A percentile compares a stretch with the other conserved stretches of the same genome.
phyloP scores from a whole-genome alignment of 2,113 vertebrate genomes.

The Nesoenas mayeri region DNA sequence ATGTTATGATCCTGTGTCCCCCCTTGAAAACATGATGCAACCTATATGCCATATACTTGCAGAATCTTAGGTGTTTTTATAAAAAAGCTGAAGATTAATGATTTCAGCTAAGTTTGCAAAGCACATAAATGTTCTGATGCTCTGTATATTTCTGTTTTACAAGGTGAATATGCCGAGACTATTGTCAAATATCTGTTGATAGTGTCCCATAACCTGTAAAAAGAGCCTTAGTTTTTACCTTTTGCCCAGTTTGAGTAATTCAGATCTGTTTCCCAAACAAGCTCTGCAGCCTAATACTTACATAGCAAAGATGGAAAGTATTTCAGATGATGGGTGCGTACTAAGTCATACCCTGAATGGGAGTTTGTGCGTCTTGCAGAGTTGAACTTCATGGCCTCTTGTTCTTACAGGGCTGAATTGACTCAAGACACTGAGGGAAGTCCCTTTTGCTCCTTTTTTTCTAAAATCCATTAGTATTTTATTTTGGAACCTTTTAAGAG shows the following conservation, averaged over 20 bases:
- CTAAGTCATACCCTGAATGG: neutral
- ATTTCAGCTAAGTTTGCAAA: neutral
- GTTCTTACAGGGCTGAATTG: neutral
- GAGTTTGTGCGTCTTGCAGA: neutral
- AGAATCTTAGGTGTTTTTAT: neutral
- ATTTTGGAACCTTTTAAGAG: neutral
- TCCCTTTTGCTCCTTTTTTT: neutral
- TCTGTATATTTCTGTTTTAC: neutral
- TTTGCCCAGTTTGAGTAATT: neutral
- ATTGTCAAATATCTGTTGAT: neutral
- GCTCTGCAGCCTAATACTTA: neutral
- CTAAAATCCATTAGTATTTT: neutral
- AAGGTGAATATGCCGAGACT: neutral
- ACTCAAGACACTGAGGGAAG: neutral
- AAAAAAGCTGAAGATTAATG: neutral
- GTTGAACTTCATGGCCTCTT: neutral
- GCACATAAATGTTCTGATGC: neutral
- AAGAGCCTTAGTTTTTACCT: neutral
- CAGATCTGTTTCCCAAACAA: neutral
- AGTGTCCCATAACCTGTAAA: neutral
- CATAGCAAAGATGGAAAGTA: neutral
- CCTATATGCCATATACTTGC: fast-evolving
- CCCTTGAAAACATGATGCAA: neutral
- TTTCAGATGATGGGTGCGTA: neutral
- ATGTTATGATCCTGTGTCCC: neutral